These are phyloP conservation scores for Cephus pygmeus DNA, from an alignment of 2,888 invertebrate species.

Conservation along the genomic window DNA sequence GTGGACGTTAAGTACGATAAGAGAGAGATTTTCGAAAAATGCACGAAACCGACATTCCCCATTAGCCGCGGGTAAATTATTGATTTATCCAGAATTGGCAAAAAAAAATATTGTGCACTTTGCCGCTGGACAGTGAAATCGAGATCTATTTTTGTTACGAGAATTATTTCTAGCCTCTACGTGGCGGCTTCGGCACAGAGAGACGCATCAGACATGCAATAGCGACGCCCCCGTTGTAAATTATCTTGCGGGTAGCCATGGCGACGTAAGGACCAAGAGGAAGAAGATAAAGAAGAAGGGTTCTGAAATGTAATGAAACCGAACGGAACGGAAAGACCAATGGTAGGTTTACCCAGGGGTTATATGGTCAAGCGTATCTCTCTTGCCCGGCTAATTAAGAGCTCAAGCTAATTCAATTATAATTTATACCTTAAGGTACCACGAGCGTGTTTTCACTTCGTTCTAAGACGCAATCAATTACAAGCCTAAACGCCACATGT, in stretches of 20 bases:
- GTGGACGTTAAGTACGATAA: not conserved
- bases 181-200: slow-evolving; percentile 11
- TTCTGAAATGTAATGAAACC: not conserved
- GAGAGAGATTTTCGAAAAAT: not conserved
- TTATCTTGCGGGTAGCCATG: slow-evolving; percentile 35
- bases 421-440: slow-evolving; percentile 53
- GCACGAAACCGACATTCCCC: not conserved
- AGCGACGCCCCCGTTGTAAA: slow-evolving; percentile 55
- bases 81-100: not conserved
- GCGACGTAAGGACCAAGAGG: slow-evolving; percentile 25
- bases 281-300: slow-evolving; percentile 23
- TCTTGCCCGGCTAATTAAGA: slow-evolving; percentile 50
- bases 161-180: not conserved
- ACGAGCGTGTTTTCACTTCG: slow-evolving; percentile 26
- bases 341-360: not conserved
- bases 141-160: not conserved
- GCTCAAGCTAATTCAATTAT: slow-evolving; percentile 61
- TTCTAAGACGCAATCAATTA: slow-evolving; percentile 56
- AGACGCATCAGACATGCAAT: slow-evolving; percentile 43
- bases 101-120: not conserved
- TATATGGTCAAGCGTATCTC: not conserved
- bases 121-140: not conserved
- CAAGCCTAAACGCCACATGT: slow-evolving; percentile 54
- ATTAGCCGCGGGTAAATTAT: not conserved
- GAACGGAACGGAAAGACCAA: not conserved